Percentiles rank a stretch among this genome's conserved stretches.
These are phyloP conservation scores for Muscicapa striata DNA, from an alignment of 2,797 vertebrate genomes.

Conservation along the genomic window DNA sequence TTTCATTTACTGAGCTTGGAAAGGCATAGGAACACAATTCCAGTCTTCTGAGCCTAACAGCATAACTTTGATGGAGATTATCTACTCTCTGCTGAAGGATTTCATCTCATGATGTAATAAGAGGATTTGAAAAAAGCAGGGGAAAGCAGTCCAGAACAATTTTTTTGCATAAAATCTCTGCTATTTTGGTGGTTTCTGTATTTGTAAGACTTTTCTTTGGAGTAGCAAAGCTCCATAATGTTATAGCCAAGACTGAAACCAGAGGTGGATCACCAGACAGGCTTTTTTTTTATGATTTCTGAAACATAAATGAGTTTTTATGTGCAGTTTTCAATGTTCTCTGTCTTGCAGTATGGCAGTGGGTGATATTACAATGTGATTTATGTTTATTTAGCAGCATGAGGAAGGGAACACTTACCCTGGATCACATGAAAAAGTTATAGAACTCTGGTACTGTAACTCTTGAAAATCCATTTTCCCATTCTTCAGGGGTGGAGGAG, in stretches of 20 bases:
- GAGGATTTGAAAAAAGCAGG: constrained; percentile 39
- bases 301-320: neutral
- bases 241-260: neutral
- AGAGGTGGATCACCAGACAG: neutral
- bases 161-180: constrained; percentile 30
- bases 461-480: constrained; percentile 75
- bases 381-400: neutral
- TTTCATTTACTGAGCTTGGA: neutral
- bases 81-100: constrained; percentile 26
- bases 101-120: constrained; percentile 47
- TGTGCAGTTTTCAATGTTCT: neutral
- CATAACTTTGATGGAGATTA: constrained; percentile 32
- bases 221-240: neutral
- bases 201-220: neutral
- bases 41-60: neutral
- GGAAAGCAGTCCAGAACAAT: neutral
- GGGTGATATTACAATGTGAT: neutral
- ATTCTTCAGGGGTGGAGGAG: constrained; percentile 76
- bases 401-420: constrained; percentile 80
- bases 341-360: neutral
- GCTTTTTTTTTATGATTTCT: neutral
- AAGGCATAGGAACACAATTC: neutral
- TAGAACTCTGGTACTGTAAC: constrained; percentile 76
- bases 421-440: constrained; percentile 83
- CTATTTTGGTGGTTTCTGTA: neutral